phyloP scores from a whole-genome alignment of 2,797 vertebrate species.

The Pangasius mekongensis region DNA sequence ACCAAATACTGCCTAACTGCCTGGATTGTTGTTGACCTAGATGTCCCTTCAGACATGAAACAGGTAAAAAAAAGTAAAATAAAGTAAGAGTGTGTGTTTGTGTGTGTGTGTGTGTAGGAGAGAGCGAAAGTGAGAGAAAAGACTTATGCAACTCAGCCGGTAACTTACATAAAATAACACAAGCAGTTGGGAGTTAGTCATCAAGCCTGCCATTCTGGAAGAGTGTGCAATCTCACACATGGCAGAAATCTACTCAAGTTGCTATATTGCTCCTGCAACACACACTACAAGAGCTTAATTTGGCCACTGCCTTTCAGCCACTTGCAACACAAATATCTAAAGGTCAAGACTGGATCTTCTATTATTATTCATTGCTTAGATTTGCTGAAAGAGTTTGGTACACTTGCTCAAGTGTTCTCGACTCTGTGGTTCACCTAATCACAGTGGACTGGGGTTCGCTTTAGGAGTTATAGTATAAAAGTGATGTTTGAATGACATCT shows the following conservation, averaged over 20 bases:
- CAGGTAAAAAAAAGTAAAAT: neutral
- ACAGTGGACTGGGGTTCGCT: neutral
- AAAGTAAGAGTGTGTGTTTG: neutral
- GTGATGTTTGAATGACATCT: neutral
- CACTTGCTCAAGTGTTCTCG: neutral
- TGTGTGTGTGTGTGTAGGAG: constrained; percentile 19
- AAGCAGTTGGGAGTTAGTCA: constrained; percentile 57
- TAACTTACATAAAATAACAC: constrained; percentile 58
- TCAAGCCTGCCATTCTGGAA: constrained; percentile 53
- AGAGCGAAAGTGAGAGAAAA: constrained; percentile 36
- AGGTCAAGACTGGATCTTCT: constrained; percentile 29
- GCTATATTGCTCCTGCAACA: constrained; percentile 31
- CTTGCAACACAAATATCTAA: constrained; percentile 20
- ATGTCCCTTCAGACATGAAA: constrained; percentile 33
- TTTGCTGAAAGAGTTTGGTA: neutral
- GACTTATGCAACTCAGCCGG: constrained; percentile 54
- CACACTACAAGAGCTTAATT: constrained; percentile 33
- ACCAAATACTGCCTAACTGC: constrained; percentile 24
- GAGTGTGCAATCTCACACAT: constrained; percentile 48
- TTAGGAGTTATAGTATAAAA: neutral
- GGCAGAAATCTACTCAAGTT: constrained; percentile 44
- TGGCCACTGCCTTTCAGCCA: constrained; percentile 22
- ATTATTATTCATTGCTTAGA: constrained; percentile 4
- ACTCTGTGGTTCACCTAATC: neutral
- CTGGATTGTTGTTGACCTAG: constrained; percentile 38